Evolutionary conservation across 2,888 invertebrate genomes (phyloP).

Genomic region (Oxyteleia sp.): DNA sequence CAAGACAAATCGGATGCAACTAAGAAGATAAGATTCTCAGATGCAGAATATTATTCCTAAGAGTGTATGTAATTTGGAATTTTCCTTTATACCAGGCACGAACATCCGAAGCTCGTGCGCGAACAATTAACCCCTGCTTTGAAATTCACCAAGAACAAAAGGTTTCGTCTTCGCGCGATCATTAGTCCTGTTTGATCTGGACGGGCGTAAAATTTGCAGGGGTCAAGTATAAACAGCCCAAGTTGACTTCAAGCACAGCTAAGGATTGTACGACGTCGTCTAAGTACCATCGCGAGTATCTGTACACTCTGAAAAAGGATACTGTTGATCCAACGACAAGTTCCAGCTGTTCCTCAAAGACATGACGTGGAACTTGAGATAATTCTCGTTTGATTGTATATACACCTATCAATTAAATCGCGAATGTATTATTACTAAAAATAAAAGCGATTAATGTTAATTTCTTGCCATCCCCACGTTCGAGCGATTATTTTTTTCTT

Average conservation of each 20-base stretch:
- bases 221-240: conserved; percentile 36
- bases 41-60: no score
- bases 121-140: no score
- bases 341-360: not conserved
- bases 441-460: not conserved
- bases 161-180: conserved; percentile 13
- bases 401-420: no score
- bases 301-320: conserved; percentile 12
- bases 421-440: not conserved
- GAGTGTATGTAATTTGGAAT: no score
- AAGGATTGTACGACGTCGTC: conserved; percentile 37
- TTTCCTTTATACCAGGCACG: no score
- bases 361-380: no score
- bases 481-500: conserved; percentile 10
- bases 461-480: not conserved
- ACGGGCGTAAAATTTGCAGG: conserved; percentile 22
- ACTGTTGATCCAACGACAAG: conserved; percentile 9
- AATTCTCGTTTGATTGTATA: no score
- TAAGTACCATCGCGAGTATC: conserved; percentile 7
- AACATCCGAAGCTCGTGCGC: no score
- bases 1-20: no score
- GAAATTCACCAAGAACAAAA: conserved; percentile 26
- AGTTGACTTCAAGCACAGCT: conserved; percentile 19
- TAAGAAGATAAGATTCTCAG: no score
- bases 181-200: conserved; percentile 36